Base-by-base conservation (phyloP, 2,888 invertebrate genomes). In the Blomia tropicalis region DNA sequence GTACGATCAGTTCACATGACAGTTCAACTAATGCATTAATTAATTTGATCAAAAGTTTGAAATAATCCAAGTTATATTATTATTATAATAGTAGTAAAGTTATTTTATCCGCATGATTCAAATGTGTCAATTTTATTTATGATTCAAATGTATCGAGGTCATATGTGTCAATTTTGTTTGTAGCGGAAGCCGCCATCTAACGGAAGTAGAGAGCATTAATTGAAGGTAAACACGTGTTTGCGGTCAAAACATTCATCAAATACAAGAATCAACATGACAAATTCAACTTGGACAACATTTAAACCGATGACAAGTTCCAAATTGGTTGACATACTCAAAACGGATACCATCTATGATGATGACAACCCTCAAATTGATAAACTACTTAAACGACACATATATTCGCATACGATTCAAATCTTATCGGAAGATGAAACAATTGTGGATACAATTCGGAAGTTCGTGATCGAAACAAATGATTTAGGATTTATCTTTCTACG, bases 1-100 rank as follows among this genome's bases (percentile, higher is more conserved):
- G 76, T 27, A 79, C 77, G 43, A 77, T 81, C 27, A 80, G 81
- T 44, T 69, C 71, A 32, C 98, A 98, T 73, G 98, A 99, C 75
- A 80, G 81, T 29, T 98, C 96, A 29, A 98, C 98, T 54, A 98
- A 96, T 75, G 93, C 91, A 31, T 83, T 99, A 59, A 93, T 99
- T 71, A 90, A 90, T 75, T 96, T 92, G 77, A 83, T 95, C 53
- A 64, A 64, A 43, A 47, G 29, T 53, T 31, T 41, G 14, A 7
- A 29, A 43, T 41, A 58, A 58, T 43, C 17, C 17, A 47, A n/a
- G n/a, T n/a, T n/a, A n/a, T 5, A 41, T 3, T 14, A 41, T 41
- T 41, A n/a, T n/a, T n/a, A n/a, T n/a, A n/a, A n/a, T n/a, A n/a
- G n/a, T n/a, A n/a, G n/a, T n/a, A n/a, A n/a, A n/a, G n/a, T n/a